Evolutionary conservation across 1,140 invertebrate genomes (phyloP), one percentile per base, ranked within the genome.

Genomic region (Lamellibrachia luymesi): DNA sequence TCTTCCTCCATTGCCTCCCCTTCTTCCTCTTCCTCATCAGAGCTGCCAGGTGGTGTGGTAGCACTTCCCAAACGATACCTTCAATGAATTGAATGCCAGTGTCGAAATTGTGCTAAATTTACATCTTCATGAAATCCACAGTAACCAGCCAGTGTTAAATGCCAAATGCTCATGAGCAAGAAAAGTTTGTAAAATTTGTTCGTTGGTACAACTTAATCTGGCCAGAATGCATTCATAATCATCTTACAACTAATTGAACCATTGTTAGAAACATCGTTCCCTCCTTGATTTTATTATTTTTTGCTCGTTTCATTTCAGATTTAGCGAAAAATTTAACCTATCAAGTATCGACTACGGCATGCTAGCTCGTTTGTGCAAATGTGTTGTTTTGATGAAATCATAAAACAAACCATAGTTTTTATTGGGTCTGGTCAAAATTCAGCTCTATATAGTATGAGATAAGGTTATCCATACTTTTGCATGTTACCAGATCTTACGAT

Each of bases 41-140:
- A 95, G 27, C 93, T 94, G 49, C 94, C 94, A 93, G 93, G 93
- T 91, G 95, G 95, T 89, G 95, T 94, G 0, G 94, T 94, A 27
- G 95, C 95, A 94, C 95, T 94, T 80, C 95, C 95, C 38, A 95
- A 92, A 94, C 94, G 52, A 93, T 95, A 95, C 22, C 95, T 96
- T 91, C 6, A 92, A 92, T 10, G 64, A 90, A 51, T 17, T n/a
- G 49, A 27, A 91, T n/a, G 38, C 80, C n/a, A 51, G 25, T 6
- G n/a, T 49, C 22, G 51, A 64, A 56, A 56, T 56, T 56, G 13
- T 56, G 52, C 52, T 13, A 56, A 56, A 13, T 38, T 56, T 56
- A 56, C 64, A 80, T 22, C 64, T 80, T 80, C 13, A 94, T 17
- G 2, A 64, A 93, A 93, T 56, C 56, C 27, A 17, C 13, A 52